A percentile compares a stretch with the other conserved stretches of the same genome.
phyloP scores from a whole-genome alignment of 2,888 invertebrate species.

The Pammene fasciana region DNA sequence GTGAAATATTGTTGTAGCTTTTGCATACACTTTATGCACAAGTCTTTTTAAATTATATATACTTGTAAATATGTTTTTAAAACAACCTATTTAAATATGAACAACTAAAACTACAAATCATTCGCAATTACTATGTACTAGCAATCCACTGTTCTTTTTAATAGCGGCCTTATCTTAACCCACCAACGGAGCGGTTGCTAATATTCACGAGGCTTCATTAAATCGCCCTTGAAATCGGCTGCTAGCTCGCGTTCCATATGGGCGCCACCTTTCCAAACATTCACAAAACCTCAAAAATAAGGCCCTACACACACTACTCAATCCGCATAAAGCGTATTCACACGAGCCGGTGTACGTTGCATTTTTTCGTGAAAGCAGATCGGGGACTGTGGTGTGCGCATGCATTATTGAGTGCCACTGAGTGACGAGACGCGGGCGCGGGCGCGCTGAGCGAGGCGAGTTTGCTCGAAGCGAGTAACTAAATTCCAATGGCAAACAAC shows the following conservation, averaged over 20 bases:
- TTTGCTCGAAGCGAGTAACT: slow-evolving; percentile 43
- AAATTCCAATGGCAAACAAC: neutral
- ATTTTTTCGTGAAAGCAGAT: slow-evolving; percentile 46
- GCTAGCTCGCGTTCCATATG: too few species aligned
- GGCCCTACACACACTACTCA: neutral
- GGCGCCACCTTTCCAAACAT: neutral
- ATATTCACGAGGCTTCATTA: too few species aligned
- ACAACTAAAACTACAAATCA: too few species aligned
- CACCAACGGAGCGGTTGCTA: too few species aligned
- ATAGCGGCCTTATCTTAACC: too few species aligned
- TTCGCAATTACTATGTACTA: too few species aligned
- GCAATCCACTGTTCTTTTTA: too few species aligned
- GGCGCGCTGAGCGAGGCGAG: slow-evolving; percentile 50
- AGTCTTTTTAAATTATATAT: too few species aligned
- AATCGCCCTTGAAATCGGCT: too few species aligned
- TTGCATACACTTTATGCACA: neutral
- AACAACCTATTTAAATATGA: too few species aligned
- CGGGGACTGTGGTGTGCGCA: slow-evolving; percentile 58
- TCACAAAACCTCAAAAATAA: neutral
- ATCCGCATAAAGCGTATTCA: slow-evolving; percentile 30
- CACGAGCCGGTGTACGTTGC: slow-evolving; percentile 25
- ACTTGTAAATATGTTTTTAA: too few species aligned
- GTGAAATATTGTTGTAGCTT: slow-evolving; percentile 7
- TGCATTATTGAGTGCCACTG: slow-evolving; percentile 80
- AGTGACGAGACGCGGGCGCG: slow-evolving; percentile 74